Base-by-base conservation (phyloP, 2,113 vertebrate genomes). In the Lota lota region DNA sequence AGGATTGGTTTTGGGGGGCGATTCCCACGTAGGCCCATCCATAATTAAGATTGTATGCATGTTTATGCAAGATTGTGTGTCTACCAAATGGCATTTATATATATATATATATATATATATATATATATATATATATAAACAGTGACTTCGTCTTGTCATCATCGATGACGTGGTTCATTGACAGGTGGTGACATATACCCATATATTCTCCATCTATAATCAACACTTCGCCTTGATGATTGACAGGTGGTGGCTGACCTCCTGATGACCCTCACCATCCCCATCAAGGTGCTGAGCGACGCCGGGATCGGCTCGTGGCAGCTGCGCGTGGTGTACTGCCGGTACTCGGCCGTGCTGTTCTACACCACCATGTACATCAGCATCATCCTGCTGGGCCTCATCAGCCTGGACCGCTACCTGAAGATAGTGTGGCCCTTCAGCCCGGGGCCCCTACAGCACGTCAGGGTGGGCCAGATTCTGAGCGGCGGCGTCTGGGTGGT, bases 341-440 rank as follows among this genome's bases (percentile, higher is more conserved):
- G 85, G 54, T 93, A 91, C 85, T 91, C 90, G 0, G 91, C 85
- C 0, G 92, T 93, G 14, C 84, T 92, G 53, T 93, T 93, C 84
- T 93, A 93, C 81, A 89, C 82, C 80, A 92, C 88, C 75, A 93
- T 93, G 93, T 93, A 93, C 82, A 91, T 93, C 85, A 91, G 91
- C 83, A 93, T 93, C 78, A 72, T 93, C 53, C 68, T 93, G 59
- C 88, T 93, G 33, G 93, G 91, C 19, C 88, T 93, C 75, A 93
- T 93, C 76, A 93, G 92, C 73, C 79, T 93, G 69, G 92, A 93
- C 74, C 91, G 93, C 47, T 93, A 91, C 85, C 82, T 93, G 59
- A 93, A 93, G 77, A 93, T 93, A 1, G 92, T 92, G 28, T 78
- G 51, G 62, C 91, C 91, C 0, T 90, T 92, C 19, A 83, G 88